Base-by-base conservation (phyloP, 2,113 vertebrate species). In the Chaenogobius annularis region DNA sequence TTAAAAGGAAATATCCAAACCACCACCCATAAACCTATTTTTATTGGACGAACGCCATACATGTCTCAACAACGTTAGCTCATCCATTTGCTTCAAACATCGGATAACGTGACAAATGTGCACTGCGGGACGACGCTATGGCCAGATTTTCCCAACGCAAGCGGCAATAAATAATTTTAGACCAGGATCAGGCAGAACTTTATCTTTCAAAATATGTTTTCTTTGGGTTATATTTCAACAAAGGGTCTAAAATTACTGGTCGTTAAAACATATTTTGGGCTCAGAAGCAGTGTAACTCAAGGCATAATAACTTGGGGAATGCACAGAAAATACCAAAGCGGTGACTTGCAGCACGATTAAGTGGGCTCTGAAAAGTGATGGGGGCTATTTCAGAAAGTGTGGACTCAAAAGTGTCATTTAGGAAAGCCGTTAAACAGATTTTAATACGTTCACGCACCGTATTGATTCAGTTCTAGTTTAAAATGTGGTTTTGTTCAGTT, bases 1-100 rank as follows among this genome's bases (percentile, higher is more conserved):
- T 76, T 58, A 79, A 73, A 80, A 83, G 74, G 63, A 69, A 52
- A 74, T 66, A n/a, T 58, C 23, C 37, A 10, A 40, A 62, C 17
- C 31, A 19, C 61, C n/a, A n/a, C n/a, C n/a, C 26, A 31, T 31
- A 63, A 50, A 56, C 55, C 14, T 55, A 31, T 50, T 79, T 75
- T 71, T 69, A 69, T n/a, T 70, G 79, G 70, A 56, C 62, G 69
- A 15, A 23, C 61, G 70, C 68, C 73, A 65, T 2, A 5, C 64
- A 68, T 73, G 74, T 74, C 61, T 13, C 26, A 9, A 31, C 37
- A 10, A 47, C 19, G 68, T 73, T 65, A 0, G 65, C 68, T 66
- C 20, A 26, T 20, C 7, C 67, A 10, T 74, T 74, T 69, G 56
- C 44, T 59, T 63, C 37, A 35, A 48, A 23, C 50, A 63, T 31